A percentile compares a stretch with the other conserved stretches of the same genome.
phyloP scores from a whole-genome alignment of 2,113 vertebrate genomes.

The Parus major region DNA sequence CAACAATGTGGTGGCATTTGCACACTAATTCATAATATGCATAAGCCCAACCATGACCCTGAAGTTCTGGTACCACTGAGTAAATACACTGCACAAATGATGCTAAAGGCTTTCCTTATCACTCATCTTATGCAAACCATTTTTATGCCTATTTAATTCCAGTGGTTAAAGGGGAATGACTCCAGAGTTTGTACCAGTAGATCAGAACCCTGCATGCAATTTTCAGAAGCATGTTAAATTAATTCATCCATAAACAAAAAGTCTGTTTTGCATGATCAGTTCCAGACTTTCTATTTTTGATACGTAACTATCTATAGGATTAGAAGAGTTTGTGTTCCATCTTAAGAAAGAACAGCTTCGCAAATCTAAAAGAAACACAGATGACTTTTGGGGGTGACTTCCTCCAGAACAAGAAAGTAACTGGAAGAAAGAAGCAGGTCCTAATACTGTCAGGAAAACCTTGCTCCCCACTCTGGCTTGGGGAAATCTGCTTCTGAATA shows the following conservation, averaged over 20 bases:
- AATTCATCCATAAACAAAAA: background rate
- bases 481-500: background rate
- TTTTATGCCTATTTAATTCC: background rate
- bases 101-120: background rate
- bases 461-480: background rate
- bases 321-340: background rate
- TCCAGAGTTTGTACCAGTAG: background rate
- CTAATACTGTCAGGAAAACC: background rate
- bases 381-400: background rate
- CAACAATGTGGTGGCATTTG: background rate
- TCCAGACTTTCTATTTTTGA: background rate
- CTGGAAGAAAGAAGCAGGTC: background rate
- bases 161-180: background rate
- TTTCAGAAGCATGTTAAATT: background rate
- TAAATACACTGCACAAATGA: background rate
- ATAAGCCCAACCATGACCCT: background rate
- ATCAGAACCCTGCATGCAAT: background rate
- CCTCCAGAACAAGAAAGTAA: background rate
- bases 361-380: background rate
- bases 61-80: background rate
- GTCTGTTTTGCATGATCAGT: background rate
- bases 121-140: background rate
- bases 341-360: background rate
- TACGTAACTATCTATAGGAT: background rate
- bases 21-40: background rate